These are phyloP conservation scores for Melitaea athalia DNA, from an alignment of 2,888 invertebrate species.

Conservation along the genomic window DNA sequence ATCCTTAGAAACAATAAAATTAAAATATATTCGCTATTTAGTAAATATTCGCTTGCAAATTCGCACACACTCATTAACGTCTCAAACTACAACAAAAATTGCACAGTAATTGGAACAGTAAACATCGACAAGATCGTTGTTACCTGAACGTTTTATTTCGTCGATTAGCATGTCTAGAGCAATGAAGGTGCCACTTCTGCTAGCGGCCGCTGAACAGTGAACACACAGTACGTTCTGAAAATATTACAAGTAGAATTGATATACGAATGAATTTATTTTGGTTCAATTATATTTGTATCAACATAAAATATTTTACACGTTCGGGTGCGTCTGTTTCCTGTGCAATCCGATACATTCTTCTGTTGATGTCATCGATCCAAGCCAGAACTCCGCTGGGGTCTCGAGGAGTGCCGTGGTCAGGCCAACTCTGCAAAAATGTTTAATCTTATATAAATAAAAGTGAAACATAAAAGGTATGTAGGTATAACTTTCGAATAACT, in stretches of 20 bases:
- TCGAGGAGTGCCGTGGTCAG: slow-evolving; percentile 97
- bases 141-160: slow-evolving; percentile 92
- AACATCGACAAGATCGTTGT: slow-evolving; percentile 34
- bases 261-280: no score
- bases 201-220: slow-evolving; percentile 97
- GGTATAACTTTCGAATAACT: no score
- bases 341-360: slow-evolving; percentile 87
- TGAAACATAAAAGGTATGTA: no score
- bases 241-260: no score
- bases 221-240: slow-evolving; percentile 90
- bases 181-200: slow-evolving; percentile 98
- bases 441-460: background rate
- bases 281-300: background rate
- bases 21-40: no score
- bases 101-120: no score
- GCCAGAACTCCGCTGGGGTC: slow-evolving; percentile 96
- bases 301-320: slow-evolving; percentile 49
- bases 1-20: no score
- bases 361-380: slow-evolving; percentile 95
- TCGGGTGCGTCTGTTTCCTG: slow-evolving; percentile 68
- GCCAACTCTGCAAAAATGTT: slow-evolving; percentile 87
- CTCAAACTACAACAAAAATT: no score
- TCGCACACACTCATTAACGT: no score
- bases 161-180: slow-evolving; percentile 98
- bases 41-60: background rate